These are phyloP conservation scores for Brenthis hecate DNA, from an alignment of 2,888 invertebrate genomes.

Conservation along the genomic window DNA sequence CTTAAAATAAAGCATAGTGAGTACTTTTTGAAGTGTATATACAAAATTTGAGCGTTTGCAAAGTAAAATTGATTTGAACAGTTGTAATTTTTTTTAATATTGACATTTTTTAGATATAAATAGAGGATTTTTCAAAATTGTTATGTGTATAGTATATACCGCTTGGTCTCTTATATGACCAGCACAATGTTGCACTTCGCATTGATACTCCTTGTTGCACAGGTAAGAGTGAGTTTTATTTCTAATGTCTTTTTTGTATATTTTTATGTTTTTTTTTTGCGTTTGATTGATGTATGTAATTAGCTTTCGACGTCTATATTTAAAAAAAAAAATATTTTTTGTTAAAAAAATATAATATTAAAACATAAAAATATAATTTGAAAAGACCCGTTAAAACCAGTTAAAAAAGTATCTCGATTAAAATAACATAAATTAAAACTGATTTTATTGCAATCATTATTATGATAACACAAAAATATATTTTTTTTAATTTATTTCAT, in stretches of 20 bases:
- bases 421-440: too few species aligned
- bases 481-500: too few species aligned
- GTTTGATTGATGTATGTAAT: constrained; percentile 15
- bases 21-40: not conserved
- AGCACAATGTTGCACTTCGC: constrained; percentile 68
- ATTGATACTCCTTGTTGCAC: constrained; percentile 63
- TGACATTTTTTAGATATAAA: constrained; percentile 64
- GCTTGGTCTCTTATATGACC: constrained; percentile 62
- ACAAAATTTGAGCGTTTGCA: constrained; percentile 39
- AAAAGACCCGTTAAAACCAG: too few species aligned
- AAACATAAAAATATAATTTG: too few species aligned
- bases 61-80: constrained; percentile 54
- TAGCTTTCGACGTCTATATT: constrained; percentile 5
- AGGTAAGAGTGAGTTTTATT: constrained; percentile 58
- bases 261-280: not conserved
- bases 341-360: not conserved
- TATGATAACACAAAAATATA: too few species aligned
- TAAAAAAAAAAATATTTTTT: not conserved
- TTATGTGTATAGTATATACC: constrained; percentile 76
- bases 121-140: constrained; percentile 46
- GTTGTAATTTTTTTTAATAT: constrained; percentile 51
- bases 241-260: not conserved
- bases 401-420: too few species aligned
- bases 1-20: constrained; percentile 10
- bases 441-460: too few species aligned